A percentile compares a stretch with the other conserved stretches of the same genome.
These are phyloP conservation scores for Hirtodrosophila histrioides DNA, from an alignment of 2,888 invertebrate genomes.

Conservation along the genomic window DNA sequence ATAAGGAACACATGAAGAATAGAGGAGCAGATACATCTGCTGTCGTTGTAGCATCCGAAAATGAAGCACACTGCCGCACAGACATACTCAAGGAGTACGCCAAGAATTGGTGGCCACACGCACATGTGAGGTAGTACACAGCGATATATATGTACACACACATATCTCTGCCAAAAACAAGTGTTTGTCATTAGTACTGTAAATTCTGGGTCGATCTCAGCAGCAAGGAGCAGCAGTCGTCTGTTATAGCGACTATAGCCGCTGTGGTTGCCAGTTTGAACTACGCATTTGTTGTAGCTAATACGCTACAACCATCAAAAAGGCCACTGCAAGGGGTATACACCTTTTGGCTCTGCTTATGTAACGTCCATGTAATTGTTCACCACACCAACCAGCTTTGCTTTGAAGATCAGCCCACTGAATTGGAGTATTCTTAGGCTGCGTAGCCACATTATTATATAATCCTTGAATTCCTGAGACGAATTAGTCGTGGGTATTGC, in stretches of 20 bases:
- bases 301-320: not conserved
- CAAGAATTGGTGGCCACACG: too few relatives aligned
- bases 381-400: too few relatives aligned
- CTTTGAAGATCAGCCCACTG: too few relatives aligned
- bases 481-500: not conserved
- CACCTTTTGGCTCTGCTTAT: not conserved
- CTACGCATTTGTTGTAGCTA: constrained; percentile 16
- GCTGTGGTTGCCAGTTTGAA: constrained; percentile 12
- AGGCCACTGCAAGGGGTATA: not conserved
- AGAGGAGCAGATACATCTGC: too few relatives aligned
- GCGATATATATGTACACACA: not conserved
- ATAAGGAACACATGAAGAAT: too few relatives aligned
- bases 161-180: constrained; percentile 32
- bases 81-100: too few relatives aligned
- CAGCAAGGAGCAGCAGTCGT: constrained; percentile 2
- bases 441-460: too few relatives aligned
- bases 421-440: too few relatives aligned
- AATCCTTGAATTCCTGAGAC: not conserved
- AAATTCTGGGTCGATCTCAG: constrained; percentile 22
- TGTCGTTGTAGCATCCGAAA: too few relatives aligned
- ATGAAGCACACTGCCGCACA: too few relatives aligned
- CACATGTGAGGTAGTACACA: too few relatives aligned
- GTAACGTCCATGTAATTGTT: not conserved
- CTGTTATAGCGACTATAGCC: not conserved
- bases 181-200: constrained; percentile 30